Conservation (phyloP, 2,113 vertebrate species). For the Nycticryphes semicollaris region DNA sequence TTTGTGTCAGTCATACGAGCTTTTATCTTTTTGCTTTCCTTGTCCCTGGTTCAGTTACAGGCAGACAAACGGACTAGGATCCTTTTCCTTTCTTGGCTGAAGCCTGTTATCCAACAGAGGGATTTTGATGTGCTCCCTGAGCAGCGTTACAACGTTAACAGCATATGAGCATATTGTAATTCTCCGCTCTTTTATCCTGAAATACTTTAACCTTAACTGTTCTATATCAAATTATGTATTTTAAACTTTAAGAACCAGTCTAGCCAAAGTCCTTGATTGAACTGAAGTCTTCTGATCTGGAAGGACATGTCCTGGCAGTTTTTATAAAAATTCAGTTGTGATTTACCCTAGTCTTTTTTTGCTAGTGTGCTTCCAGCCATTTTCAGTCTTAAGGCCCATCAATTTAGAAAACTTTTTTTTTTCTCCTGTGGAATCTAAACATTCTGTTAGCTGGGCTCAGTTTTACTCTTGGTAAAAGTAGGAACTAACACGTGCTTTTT, state of each 20-base stretch:
- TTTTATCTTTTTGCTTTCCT: neutral
- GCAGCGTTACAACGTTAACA: neutral
- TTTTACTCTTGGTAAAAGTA: neutral
- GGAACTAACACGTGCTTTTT: neutral
- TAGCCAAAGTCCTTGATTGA: constrained; percentile 4
- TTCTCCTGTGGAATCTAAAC: neutral
- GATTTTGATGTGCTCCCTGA: neutral
- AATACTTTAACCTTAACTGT: constrained; percentile 5
- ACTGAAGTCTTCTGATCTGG: neutral
- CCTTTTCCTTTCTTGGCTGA: neutral
- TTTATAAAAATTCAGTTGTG: neutral
- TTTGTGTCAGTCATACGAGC: neutral
- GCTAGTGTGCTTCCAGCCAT: neutral
- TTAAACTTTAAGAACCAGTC: neutral
- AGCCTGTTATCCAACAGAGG: neutral
- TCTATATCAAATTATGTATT: neutral
- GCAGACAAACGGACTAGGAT: neutral
- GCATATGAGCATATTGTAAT: neutral
- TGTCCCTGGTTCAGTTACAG: neutral
- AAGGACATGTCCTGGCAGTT: neutral
- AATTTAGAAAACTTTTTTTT: neutral
- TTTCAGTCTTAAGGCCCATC: neutral
- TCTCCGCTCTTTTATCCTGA: neutral
- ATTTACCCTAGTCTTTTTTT: constrained; percentile 17
- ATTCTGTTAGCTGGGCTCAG: neutral